Base-by-base conservation (phyloP, 1,140 invertebrate genomes). In the Leptinotarsa lineolata region DNA sequence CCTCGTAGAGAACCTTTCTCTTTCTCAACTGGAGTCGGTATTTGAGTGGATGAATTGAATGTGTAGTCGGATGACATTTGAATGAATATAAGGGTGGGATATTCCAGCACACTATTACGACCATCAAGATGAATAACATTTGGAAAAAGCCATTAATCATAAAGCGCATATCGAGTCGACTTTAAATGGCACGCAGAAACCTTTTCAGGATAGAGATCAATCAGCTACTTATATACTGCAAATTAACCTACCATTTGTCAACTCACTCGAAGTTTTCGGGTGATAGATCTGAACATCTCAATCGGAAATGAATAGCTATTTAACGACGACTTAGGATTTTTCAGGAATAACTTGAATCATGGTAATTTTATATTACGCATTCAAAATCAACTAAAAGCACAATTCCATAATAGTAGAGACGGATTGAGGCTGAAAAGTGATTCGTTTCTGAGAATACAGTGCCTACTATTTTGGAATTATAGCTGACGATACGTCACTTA, bases 81-180 rank as follows among this genome's bases (percentile, higher is more conserved):
- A 39, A 67, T 68, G 22, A 45, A 22, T 48, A 44, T 45, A 20
- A 22, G 24, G 5, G 44, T 61, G n/a, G 24, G 20, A 64, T 66
- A 24, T 46, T 65, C 60, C 48, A 45, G 44, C 70, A 66, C 45
- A 65, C 66, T 16, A 46, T 61, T 61, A 1, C 69, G n/a, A 58
- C 39, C 22, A 68, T n/a, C 65, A 21, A 74, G 68, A 70, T 69
- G 61, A 69, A 71, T 65, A 63, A 65, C 63, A 65, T 65, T 65
- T 59, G 60, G 61, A 59, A 67, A 66, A 58, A 48, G 24, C 24
- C 66, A 65, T 63, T 65, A 54, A 63, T 69, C 39, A 46, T n/a
- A 72, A 72, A 16, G 46, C 63, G 54, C 30, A 24, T 45, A 48
- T 68, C 48, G 59, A 61, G 63, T 54, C 69, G 69, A 61, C 69